A percentile compares a stretch with the other conserved stretches of the same genome.
Evolutionary conservation across 2,888 invertebrate genomes (phyloP).

Genomic region (Leptopilina myrica): DNA sequence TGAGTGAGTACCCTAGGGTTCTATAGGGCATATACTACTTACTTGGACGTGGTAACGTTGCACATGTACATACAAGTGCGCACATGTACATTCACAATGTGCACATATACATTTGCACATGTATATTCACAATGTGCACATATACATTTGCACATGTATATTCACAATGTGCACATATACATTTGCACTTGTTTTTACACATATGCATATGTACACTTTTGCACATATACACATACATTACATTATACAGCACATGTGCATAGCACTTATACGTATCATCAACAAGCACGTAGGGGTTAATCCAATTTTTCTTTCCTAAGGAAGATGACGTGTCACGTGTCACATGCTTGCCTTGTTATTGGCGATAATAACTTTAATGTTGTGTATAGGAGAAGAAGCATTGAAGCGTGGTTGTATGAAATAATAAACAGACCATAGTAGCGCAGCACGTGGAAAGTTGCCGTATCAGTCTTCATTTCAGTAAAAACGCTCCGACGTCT

Average conservation of each 20-base stretch:
- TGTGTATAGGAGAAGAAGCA: constrained; percentile 13
- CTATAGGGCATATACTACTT: neutral
- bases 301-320: constrained; percentile 55
- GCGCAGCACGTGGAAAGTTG: constrained; percentile 50
- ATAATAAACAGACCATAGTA: constrained; percentile 58
- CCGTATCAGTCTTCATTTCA: constrained; percentile 64
- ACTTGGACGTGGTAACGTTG: too few species aligned
- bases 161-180: too few species aligned
- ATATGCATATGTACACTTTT: too few species aligned
- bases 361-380: constrained; percentile 51
- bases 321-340: constrained; percentile 51
- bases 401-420: constrained; percentile 47
- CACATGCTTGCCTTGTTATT: constrained; percentile 58
- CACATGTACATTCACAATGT: too few species aligned
- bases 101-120: too few species aligned
- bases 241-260: too few species aligned
- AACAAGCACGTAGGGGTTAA: constrained; percentile 43
- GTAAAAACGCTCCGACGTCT: constrained; percentile 42
- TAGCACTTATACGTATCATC: too few species aligned
- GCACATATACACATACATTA: too few species aligned
- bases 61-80: too few species aligned
- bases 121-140: too few species aligned
- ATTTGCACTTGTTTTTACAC: too few species aligned
- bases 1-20: constrained; percentile 19
- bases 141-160: too few species aligned